Percentiles rank a stretch among this genome's conserved stretches.
These are phyloP conservation scores for Indicator indicator DNA, from an alignment of 2,113 vertebrate genomes.

Conservation along the genomic window DNA sequence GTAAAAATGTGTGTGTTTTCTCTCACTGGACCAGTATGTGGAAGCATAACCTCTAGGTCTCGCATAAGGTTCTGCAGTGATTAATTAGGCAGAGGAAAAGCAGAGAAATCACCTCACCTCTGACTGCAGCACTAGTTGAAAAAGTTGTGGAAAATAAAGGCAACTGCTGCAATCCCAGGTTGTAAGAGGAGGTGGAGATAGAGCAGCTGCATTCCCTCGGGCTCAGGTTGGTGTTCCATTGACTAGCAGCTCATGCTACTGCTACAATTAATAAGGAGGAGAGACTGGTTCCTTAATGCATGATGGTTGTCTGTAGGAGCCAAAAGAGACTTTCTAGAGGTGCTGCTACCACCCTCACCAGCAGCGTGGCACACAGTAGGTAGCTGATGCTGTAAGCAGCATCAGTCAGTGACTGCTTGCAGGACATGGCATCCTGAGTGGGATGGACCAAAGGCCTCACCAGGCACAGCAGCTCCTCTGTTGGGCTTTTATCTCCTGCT, in stretches of 20 bases:
- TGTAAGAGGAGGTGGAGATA: background rate
- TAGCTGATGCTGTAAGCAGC: accelerated
- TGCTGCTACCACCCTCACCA: background rate
- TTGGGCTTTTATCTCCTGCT: background rate
- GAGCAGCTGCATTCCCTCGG: background rate
- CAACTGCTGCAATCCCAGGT: background rate
- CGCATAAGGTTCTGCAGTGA: background rate
- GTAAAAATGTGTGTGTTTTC: slow-evolving; percentile 11
- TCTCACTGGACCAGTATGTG: background rate
- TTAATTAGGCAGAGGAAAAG: slow-evolving; percentile 13
- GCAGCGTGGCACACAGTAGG: accelerated
- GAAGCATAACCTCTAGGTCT: background rate
- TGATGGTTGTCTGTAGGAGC: background rate
- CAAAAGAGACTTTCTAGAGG: background rate
- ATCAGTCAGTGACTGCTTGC: accelerated
- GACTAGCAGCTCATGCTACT: background rate
- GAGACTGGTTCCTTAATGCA: background rate
- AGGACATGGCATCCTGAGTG: accelerated
- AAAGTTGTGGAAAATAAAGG: background rate
- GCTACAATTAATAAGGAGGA: background rate
- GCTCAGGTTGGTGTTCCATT: background rate
- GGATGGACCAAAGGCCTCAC: background rate
- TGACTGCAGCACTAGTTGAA: background rate
- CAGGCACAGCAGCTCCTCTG: background rate
- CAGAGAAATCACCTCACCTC: background rate